Evolutionary conservation across 2,797 vertebrate genomes (phyloP), one percentile per base, ranked within the genome.

Genomic region (Sebastolobus altivelis): DNA sequence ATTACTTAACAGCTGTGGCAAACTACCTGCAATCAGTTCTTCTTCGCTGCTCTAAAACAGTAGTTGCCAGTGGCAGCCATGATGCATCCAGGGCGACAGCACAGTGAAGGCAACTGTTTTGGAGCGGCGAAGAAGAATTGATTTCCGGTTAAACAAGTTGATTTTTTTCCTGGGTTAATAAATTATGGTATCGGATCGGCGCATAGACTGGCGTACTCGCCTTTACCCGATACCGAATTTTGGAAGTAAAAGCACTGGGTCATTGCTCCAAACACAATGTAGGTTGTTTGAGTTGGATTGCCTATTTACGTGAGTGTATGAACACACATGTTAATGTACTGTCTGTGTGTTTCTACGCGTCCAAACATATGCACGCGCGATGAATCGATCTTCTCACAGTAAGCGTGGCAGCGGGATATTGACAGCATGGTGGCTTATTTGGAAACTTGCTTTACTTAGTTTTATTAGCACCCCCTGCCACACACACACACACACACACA

Each of bases 401-500:
- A 3, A 35, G 22, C 4, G 2, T 40, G 16, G 58, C 7, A 8
- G 22, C 3, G 16, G 38, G 66, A 33, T 77, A 80, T 68, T 49
- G 73, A 65, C 38, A 67, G 63, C 56, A 37, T 4, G 13, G 20
- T 9, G 31, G 55, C 62, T 82, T 40, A 79, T 82, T 73, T 49
- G 2, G 14, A 60, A 85, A 69, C 63, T 27, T 31, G 35, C 68
- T 65, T n/a, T 29, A 73, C 83, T 83, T 73, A 40, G 72, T 81
- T 79, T 71, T 40, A 83, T 76, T 85, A 76, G 66, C 71, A 72
- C 5, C 22, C 5, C n/a, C 40, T 43, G 40, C 0, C 22, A 49
- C 58, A 29, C 59, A 59, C 18, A 59, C 55, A 61, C 65, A 58
- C 49, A 35, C 49, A 58, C 55, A 52, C 59, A 33, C 61, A 60